These are phyloP conservation scores for Gobiocypris rarus DNA, from an alignment of 2,113 vertebrate species.

Conservation along the genomic window DNA sequence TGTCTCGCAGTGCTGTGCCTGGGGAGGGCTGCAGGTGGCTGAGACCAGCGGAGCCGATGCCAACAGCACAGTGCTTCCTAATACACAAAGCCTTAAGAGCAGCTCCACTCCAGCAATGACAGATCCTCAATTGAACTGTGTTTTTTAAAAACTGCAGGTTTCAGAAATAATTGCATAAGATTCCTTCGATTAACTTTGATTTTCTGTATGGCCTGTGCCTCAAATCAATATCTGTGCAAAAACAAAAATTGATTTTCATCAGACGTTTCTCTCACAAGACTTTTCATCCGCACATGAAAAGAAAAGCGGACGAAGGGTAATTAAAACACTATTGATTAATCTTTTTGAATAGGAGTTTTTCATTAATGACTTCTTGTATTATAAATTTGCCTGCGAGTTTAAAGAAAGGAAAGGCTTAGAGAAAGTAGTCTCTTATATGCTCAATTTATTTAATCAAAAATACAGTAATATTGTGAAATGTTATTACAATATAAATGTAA, in stretches of 20 bases:
- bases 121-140: not conserved
- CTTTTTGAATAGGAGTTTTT: not conserved
- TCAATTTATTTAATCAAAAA: not conserved
- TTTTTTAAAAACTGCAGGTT: not conserved
- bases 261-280: not conserved
- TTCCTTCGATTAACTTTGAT: not conserved
- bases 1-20: constrained; percentile 23
- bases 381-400: not conserved
- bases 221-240: not conserved
- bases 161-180: not conserved
- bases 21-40: constrained; percentile 39
- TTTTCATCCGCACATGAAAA: not conserved
- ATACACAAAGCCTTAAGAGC: not conserved
- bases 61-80: constrained; percentile 1
- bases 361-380: not conserved
- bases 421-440: not conserved
- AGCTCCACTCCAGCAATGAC: not conserved
- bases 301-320: not conserved
- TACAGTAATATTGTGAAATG: not conserved
- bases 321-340: not conserved
- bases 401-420: not conserved
- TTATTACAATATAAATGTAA: not conserved
- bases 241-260: not conserved
- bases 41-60: not conserved
- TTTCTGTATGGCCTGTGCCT: not conserved